These are phyloP conservation scores for Sebastes iracundus DNA, from an alignment of 2,797 vertebrate species.

Conservation along the genomic window DNA sequence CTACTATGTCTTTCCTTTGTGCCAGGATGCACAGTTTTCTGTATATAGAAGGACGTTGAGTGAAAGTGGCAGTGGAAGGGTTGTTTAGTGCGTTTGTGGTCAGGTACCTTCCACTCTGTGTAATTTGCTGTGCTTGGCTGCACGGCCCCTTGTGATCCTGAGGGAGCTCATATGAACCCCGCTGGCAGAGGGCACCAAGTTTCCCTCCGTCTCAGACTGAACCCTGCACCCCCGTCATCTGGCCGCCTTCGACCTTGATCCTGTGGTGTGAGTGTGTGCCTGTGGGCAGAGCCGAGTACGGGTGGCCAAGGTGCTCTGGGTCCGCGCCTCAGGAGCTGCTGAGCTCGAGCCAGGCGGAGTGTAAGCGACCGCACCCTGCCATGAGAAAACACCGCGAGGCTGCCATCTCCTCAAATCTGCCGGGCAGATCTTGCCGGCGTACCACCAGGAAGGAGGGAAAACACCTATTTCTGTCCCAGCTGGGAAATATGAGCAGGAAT, in stretches of 20 bases:
- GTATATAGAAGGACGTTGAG: slow-evolving; percentile 37
- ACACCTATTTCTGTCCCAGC: slow-evolving; percentile 75
- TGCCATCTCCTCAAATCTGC: slow-evolving; percentile 61
- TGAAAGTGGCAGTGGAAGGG: slow-evolving; percentile 52
- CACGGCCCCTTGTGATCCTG: slow-evolving; percentile 58
- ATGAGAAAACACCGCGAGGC: slow-evolving; percentile 66
- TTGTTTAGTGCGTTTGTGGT: slow-evolving; percentile 61
- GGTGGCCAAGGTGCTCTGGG: slow-evolving; percentile 78
- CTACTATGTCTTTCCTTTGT: background rate
- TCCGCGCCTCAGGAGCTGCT: slow-evolving; percentile 51
- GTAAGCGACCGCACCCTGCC: slow-evolving; percentile 71
- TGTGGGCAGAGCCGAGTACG: slow-evolving; percentile 63
- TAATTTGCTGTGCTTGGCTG: slow-evolving; percentile 75
- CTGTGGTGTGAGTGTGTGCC: slow-evolving; percentile 64
- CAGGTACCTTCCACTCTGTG: slow-evolving; percentile 56
- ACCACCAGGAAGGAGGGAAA: slow-evolving; percentile 56
- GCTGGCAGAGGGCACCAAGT: slow-evolving; percentile 68
- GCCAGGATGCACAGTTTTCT: slow-evolving; percentile 17
- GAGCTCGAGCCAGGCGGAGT: slow-evolving; percentile 57
- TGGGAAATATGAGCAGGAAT: slow-evolving; percentile 63
- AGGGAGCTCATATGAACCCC: slow-evolving; percentile 52
- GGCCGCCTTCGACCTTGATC: slow-evolving; percentile 58
- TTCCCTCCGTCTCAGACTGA: slow-evolving; percentile 64
- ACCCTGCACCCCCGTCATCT: slow-evolving; percentile 63
- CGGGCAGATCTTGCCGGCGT: slow-evolving; percentile 30